Base-by-base conservation (phyloP, 2,888 invertebrate species). In the Sisyra terminalis region DNA sequence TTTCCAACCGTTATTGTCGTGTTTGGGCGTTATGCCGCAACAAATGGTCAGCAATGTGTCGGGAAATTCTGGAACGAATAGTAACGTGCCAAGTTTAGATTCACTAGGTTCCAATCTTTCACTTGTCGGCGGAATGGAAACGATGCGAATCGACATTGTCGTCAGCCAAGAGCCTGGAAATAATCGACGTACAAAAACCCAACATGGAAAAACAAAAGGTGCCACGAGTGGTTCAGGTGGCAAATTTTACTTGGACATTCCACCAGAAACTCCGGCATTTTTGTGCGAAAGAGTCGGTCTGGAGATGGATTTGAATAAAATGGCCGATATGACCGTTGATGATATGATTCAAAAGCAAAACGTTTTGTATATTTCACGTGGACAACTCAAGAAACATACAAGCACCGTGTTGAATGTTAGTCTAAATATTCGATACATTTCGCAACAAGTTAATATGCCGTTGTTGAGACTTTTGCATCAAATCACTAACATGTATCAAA, bases 381-480 rank as follows among this genome's bases (percentile, higher is more conserved):
- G 86, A 1, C 88, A 89, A 57, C 69, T 89, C 47, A 89, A 89
- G 61, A 86, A 86, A 51, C 87, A 89, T 56, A 90, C 89, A 13
- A 92, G 88, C 52, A 88, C 92, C 1, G 81, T 89, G 55, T 75
- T 93, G 44, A 90, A 93, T 61, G 86, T 93, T 57, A 87, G 84
- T 54, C 66, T 88, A 46, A 85, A 87, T 57, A 80, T 90, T 50
- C 73, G 88, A 42, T 86, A 85, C 56, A 89, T 96, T 52, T 87
- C 88, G 38, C 94, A 94, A 58, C 86, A 93, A 69, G 90, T 96
- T 2, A 96, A 96, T 61, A 93, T 96, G 93, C 93, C 94, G 0
- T 65, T 96, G 30, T 65, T 96, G 37, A 69, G 96, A 40, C 70
- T 96, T 41, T 69, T 94, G 45, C 93, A 96, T 64, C 96, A 96